Conservation (phyloP, 1,140 invertebrate genomes). For the Pseudoatta argentina region DNA sequence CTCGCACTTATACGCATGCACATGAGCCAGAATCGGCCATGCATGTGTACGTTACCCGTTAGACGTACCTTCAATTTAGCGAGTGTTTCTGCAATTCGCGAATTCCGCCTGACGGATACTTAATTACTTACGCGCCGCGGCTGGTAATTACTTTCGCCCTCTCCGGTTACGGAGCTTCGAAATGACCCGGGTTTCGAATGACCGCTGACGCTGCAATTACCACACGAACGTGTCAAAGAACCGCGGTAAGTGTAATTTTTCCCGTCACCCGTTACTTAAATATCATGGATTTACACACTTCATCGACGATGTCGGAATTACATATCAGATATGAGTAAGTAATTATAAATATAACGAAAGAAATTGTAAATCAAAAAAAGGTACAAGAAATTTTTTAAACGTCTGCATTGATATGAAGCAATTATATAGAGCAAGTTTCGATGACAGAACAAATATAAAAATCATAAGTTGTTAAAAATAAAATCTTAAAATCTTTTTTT, state of each 20-base stretch:
- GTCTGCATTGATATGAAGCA: neutral
- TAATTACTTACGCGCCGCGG: constrained; percentile 75
- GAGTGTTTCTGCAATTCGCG: constrained; percentile 67
- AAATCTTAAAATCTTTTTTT: neutral
- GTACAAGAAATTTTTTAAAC: neutral
- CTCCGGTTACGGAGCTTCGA: constrained; percentile 50
- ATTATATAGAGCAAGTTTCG: neutral
- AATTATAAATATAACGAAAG: constrained; percentile 8
- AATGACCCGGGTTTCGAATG: constrained; percentile 67
- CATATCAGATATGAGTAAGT: neutral
- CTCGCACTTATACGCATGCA: constrained; percentile 9
- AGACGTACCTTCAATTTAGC: constrained; percentile 70
- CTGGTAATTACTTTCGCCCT: constrained; percentile 75
- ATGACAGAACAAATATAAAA: neutral
- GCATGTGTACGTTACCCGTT: constrained; percentile 36
- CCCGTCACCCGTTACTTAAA: neutral
- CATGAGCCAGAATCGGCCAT: neutral
- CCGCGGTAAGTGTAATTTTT: constrained; percentile 29
- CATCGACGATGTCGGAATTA: neutral
- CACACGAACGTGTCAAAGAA: constrained; percentile 34
- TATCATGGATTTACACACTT: constrained; percentile 18
- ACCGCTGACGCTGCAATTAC: constrained; percentile 69
- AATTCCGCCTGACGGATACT: constrained; percentile 70
- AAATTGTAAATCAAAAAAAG: neutral
- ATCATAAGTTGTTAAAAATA: neutral